Evolutionary conservation across 1,140 invertebrate genomes (phyloP).

Genomic region (Babylonia areolata): DNA sequence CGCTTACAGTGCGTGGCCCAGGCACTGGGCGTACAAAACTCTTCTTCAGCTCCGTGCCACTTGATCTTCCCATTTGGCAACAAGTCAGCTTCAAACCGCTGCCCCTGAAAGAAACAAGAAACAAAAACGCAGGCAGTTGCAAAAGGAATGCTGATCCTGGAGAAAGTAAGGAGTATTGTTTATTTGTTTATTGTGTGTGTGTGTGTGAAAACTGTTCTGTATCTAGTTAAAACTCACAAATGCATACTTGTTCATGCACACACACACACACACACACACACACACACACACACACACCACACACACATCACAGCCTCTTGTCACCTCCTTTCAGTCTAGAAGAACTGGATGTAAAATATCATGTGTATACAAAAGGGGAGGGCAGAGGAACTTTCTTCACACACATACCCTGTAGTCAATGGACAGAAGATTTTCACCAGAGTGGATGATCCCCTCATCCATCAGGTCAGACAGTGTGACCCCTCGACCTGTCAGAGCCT

Average conservation of each 20-base stretch:
- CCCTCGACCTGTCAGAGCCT: conserved; percentile 80
- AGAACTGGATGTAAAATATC: too few species aligned
- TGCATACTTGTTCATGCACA: too few species aligned
- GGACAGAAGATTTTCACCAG: conserved; percentile 87
- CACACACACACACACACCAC: too few species aligned
- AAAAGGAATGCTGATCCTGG: too few species aligned
- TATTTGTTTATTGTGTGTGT: too few species aligned
- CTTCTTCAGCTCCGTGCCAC: conserved; percentile 89
- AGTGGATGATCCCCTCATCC: conserved; percentile 87
- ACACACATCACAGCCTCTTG: too few species aligned
- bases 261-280: too few species aligned
- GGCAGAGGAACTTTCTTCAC: not conserved
- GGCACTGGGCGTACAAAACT: conserved; percentile 92
- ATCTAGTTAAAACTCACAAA: too few species aligned
- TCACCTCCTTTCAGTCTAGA: too few species aligned
- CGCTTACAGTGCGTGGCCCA: conserved; percentile 95
- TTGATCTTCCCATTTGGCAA: conserved; percentile 90
- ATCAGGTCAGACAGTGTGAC: conserved; percentile 90
- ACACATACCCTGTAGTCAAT: conserved; percentile 88
- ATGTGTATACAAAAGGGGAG: too few species aligned
- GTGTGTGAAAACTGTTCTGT: too few species aligned
- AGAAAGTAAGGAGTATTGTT: too few species aligned
- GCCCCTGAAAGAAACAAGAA: conserved; percentile 80
- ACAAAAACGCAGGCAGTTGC: not conserved
- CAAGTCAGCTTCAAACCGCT: conserved; percentile 91